These are phyloP conservation scores for Gymnothorax javanicus DNA, from an alignment of 2,797 vertebrate species.

Conservation along the genomic window DNA sequence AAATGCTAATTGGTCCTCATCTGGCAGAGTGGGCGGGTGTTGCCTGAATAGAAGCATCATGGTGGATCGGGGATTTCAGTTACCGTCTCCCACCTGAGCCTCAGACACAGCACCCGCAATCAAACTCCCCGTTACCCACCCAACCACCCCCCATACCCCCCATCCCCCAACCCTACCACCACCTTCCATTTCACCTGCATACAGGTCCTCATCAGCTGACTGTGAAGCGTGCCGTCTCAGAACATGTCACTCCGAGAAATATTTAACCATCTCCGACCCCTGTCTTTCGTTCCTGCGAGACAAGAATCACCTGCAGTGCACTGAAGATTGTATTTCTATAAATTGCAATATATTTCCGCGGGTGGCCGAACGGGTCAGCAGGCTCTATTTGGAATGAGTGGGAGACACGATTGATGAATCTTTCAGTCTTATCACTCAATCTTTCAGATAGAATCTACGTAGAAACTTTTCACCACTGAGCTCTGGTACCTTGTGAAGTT, in stretches of 20 bases:
- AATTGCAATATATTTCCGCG: background rate
- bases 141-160: background rate
- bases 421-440: background rate
- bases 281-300: background rate
- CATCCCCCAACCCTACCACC: background rate
- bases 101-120: background rate
- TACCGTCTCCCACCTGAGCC: conserved; percentile 6
- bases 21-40: conserved; percentile 11
- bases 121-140: background rate
- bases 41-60: conserved; percentile 10
- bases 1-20: conserved; percentile 5
- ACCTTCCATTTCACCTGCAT: background rate
- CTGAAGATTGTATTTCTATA: background rate
- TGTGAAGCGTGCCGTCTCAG: background rate
- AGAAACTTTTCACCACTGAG: background rate
- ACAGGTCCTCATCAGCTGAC: background rate
- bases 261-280: background rate
- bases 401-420: background rate
- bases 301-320: background rate
- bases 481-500: background rate
- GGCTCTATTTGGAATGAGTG: background rate
- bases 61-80: background rate
- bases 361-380: background rate
- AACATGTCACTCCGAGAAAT: background rate
- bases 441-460: background rate